These are phyloP conservation scores for Chrosomus eos DNA, from an alignment of 2,797 vertebrate genomes.

Conservation along the genomic window DNA sequence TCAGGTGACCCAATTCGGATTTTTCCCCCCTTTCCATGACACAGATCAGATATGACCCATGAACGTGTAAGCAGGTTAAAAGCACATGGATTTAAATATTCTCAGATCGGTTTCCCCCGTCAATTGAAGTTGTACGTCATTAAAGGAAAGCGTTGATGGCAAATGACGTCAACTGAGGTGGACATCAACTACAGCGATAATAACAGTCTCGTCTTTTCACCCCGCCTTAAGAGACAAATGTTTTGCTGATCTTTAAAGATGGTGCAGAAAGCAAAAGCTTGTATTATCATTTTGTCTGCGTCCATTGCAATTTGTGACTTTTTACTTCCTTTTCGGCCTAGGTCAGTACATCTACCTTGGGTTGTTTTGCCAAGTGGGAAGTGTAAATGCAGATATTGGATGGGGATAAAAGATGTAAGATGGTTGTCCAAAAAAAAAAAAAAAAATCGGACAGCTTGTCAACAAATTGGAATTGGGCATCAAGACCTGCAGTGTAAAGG, in stretches of 20 bases:
- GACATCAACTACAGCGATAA: not conserved
- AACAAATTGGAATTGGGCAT: not conserved
- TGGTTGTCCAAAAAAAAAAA: not conserved
- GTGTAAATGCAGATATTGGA: not conserved
- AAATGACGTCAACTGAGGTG: not conserved
- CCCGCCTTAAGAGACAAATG: not conserved
- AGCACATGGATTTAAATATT: not conserved
- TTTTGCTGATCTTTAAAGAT: not conserved
- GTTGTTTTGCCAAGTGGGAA: not conserved
- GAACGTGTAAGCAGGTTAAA: too few relatives aligned
- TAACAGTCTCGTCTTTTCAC: fast-evolving
- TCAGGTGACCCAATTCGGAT: not conserved
- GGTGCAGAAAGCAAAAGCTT: too few relatives aligned
- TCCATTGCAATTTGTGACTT: too few relatives aligned
- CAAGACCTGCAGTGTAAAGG: not conserved
- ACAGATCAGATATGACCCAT: too few relatives aligned
- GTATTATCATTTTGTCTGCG: too few relatives aligned
- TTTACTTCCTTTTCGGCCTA: not conserved
- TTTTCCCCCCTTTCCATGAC: too few relatives aligned
- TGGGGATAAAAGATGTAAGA: not conserved
- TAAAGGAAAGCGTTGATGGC: not conserved
- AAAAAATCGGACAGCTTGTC: not conserved
- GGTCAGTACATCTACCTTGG: not conserved
- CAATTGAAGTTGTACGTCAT: not conserved
- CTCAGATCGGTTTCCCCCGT: not conserved